Evolutionary conservation across 2,113 vertebrate species (phyloP), one percentile per base, ranked within the genome.

Genomic region (Cygnus atratus): DNA sequence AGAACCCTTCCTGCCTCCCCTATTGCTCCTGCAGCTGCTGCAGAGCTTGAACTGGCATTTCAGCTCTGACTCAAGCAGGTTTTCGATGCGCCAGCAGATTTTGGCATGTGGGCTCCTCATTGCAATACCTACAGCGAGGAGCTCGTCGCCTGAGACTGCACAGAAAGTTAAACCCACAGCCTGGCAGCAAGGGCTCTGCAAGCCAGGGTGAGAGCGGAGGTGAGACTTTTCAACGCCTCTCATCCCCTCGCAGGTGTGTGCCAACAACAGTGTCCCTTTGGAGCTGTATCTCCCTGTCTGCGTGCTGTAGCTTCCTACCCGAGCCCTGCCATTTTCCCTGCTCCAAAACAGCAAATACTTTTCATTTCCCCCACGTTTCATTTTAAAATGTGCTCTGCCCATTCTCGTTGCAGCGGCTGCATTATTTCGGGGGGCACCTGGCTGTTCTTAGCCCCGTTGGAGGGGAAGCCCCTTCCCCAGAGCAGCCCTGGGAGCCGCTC

Each of bases 181-280:
- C 74, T 88, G 58, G 18, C 46, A 50, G 57, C 12, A 79, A 13
- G 25, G 31, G 55, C 26, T n/a, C 63, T 77, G 83, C 70, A 39
- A 66, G 39, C 10, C 12, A 35, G 26, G 29, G 17, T 14, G 57
- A 35, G 46, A 48, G 46, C 11, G 25, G 10, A 61, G 78, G 41
- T 15, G 35, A 70, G 71, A 16, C 31, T 18, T 63, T n/a, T 10
- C 54, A 46, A 10, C 22, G 43, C 24, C 8, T 74, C 21, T 65
- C 52, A 12, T 16, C 62, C 24, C 22, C 9, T 13, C 48, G 8
- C 0, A 0, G 14, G 48, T 71, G 61, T 2, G 3, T 3, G n/a
- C 2, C 8, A 44, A 26, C 22, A 59, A 1, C 21, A 8, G 21
- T 4, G 17, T 37, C 65, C 66, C 61, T 44, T 6, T 10, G 57